phyloP scores from a whole-genome alignment of 2,888 invertebrate genomes.

The Melikaiella ostensackeni region DNA sequence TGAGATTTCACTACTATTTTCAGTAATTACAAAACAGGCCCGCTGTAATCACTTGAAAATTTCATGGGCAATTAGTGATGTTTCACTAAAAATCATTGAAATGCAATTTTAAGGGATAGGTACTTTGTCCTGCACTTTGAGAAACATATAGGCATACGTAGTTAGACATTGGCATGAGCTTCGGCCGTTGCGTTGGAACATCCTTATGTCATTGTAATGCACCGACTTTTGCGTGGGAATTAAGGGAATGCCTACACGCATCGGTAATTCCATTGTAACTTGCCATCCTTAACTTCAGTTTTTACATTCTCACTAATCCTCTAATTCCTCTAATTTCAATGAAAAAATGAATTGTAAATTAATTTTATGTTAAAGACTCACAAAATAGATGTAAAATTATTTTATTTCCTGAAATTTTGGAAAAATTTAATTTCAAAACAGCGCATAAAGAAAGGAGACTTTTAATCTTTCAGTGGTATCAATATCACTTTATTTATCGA shows the following conservation, averaged over 20 bases:
- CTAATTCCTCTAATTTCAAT: too few relatives aligned
- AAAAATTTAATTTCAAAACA: neutral
- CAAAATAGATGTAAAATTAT: neutral
- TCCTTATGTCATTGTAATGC: slow-evolving; percentile 51
- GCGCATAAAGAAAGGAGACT: neutral
- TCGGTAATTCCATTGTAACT: slow-evolving; percentile 22
- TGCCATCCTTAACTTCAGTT: slow-evolving; percentile 43
- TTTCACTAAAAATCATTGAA: too few relatives aligned
- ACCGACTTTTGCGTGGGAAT: slow-evolving; percentile 48
- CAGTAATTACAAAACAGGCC: too few relatives aligned
- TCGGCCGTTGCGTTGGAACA: slow-evolving; percentile 10
- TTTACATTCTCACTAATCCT: neutral
- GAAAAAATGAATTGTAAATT: too few relatives aligned
- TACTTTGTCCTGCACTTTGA: neutral
- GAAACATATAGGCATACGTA: neutral
- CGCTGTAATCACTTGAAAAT: too few relatives aligned
- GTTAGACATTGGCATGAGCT: neutral
- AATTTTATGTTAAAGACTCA: too few relatives aligned
- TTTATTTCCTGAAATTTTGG: neutral
- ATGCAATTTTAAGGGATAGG: too few relatives aligned
- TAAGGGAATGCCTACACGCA: slow-evolving; percentile 48
- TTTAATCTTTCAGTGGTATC: neutral
- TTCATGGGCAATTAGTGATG: too few relatives aligned
- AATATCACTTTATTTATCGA: too few relatives aligned
- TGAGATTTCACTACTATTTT: too few relatives aligned